These are phyloP conservation scores for Dicrurus megarhynchus DNA, from an alignment of 2,113 vertebrate genomes.

Conservation along the genomic window DNA sequence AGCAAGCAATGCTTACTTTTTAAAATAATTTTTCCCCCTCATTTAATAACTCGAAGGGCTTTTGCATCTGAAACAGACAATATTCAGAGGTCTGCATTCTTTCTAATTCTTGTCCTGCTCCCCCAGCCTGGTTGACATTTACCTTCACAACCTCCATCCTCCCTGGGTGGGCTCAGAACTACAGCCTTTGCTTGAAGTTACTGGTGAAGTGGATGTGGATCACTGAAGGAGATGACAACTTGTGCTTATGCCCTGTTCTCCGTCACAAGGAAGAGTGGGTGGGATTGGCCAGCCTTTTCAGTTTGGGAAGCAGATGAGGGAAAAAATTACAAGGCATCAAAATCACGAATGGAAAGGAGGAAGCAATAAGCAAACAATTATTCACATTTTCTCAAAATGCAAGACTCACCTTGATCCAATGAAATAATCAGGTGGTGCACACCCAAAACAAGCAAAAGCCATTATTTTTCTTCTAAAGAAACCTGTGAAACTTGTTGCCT, in stretches of 20 bases:
- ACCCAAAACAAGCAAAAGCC: neutral
- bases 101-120: neutral
- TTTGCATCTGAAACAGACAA: neutral
- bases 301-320: neutral
- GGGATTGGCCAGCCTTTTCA: neutral
- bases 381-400: neutral
- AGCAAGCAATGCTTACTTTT: neutral
- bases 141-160: neutral
- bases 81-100: neutral
- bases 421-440: neutral
- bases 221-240: neutral
- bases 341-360: neutral
- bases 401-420: neutral
- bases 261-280: neutral
- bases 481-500: neutral
- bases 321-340: neutral
- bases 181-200: neutral
- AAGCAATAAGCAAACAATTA: neutral
- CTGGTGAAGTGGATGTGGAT: neutral
- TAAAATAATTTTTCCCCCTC: fast-evolving
- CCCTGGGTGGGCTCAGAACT: neutral
- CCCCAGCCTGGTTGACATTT: neutral
- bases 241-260: neutral
- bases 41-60: neutral
- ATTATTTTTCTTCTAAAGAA: neutral